A percentile compares a stretch with the other conserved stretches of the same genome.
Conservation (phyloP, 92 coral and sea anemone species). For the Blastomussa wellsi region DNA sequence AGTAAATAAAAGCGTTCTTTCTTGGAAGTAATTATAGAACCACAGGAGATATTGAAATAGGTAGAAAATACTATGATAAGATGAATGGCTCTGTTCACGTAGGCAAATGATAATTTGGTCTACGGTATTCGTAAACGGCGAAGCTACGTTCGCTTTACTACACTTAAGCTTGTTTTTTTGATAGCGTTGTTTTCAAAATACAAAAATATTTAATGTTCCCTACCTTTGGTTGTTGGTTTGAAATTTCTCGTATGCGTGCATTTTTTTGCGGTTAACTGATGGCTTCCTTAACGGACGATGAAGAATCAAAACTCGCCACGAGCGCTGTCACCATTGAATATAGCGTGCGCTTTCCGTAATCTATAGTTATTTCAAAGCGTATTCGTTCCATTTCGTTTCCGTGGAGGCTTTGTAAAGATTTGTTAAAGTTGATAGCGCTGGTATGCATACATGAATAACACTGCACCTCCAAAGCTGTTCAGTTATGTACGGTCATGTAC, state of each 20-base stretch:
- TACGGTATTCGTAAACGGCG: neutral
- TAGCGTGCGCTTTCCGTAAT: slow-evolving; percentile 9
- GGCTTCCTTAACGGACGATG: neutral
- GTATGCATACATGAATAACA: slow-evolving; percentile 97
- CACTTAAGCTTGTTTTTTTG: neutral
- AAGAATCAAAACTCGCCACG: neutral
- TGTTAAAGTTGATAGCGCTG: slow-evolving; percentile 70
- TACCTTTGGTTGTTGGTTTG: slow-evolving; percentile 22
- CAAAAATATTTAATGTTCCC: neutral
- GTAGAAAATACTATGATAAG: slow-evolving; percentile 29
- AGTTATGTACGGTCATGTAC: slow-evolving; percentile 88
- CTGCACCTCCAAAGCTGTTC: slow-evolving; percentile 58
- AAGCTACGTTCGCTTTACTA: slow-evolving; percentile 4
- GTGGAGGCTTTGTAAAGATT: slow-evolving; percentile 53
- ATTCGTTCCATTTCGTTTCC: slow-evolving; percentile 30
- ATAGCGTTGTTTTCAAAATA: neutral
- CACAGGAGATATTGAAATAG: slow-evolving; percentile 37
- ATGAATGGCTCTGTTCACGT: slow-evolving; percentile 31
- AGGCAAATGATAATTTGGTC: slow-evolving; percentile 27
- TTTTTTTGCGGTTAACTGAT: slow-evolving; percentile 19
- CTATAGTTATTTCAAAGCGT: slow-evolving; percentile 20
- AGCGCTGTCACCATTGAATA: neutral
- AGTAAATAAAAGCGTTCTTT: slow-evolving; percentile 34
- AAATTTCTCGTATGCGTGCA: neutral
- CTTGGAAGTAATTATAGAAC: slow-evolving; percentile 36